phyloP scores from a whole-genome alignment of 1,140 invertebrate genomes.

The Archegozetes longisetosus region DNA sequence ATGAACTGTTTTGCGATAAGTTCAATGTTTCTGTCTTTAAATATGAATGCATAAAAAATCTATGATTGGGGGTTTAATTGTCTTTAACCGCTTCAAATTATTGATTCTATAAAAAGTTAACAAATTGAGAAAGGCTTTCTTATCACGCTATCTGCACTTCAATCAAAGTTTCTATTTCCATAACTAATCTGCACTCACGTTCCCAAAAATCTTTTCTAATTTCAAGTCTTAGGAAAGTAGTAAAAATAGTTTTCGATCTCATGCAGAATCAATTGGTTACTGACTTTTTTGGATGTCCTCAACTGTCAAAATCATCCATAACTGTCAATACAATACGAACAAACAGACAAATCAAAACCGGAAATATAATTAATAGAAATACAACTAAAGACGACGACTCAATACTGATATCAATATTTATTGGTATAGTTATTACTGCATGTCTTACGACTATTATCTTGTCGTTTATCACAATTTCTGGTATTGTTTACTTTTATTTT shows the following conservation, averaged over 20 bases:
- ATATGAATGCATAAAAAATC: no score
- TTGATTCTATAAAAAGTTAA: no score
- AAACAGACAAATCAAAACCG: background rate
- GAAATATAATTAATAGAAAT: background rate
- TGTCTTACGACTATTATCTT: slow-evolving; percentile 5
- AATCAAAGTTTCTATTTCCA: no score
- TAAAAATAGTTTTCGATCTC: background rate
- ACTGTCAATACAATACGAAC: background rate
- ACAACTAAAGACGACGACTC: slow-evolving; percentile 2
- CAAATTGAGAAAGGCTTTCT: no score
- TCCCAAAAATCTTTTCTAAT: no score
- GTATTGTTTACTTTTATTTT: slow-evolving; percentile 1
- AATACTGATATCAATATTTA: slow-evolving; percentile 7
- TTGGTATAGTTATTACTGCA: slow-evolving; percentile 11
- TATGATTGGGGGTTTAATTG: no score
- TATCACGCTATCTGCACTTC: no score
- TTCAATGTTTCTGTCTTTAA: no score
- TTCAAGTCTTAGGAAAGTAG: no score
- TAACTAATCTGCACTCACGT: no score
- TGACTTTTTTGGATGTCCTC: slow-evolving; percentile 14
- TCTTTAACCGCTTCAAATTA: no score
- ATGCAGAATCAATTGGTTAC: slow-evolving; percentile 6
- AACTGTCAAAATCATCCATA: background rate
- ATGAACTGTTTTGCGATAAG: no score
- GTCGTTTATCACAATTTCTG: slow-evolving; percentile 4